phyloP scores from a whole-genome alignment of 2,888 invertebrate genomes.

The Drosophila hamatofila region DNA sequence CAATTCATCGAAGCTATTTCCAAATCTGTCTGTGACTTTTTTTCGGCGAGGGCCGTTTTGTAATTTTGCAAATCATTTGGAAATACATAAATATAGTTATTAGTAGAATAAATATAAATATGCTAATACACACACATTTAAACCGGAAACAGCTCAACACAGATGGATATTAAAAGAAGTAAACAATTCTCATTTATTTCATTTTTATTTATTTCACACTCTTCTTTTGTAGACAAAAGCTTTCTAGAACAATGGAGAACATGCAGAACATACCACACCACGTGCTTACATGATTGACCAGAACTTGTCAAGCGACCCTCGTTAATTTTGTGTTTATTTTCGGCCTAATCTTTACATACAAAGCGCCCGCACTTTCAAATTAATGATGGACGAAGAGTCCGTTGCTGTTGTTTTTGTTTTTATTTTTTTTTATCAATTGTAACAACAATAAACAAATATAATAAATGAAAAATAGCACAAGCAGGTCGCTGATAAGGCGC shows the following conservation, averaged over 20 bases:
- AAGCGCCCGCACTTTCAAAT: slow-evolving; percentile 44
- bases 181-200: neutral
- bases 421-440: slow-evolving; percentile 43
- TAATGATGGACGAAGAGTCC: slow-evolving; percentile 33
- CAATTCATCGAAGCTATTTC: slow-evolving; percentile 23
- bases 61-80: neutral
- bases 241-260: neutral
- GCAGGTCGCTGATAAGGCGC: slow-evolving; percentile 53
- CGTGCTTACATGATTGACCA: neutral
- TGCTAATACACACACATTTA: neutral
- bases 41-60: slow-evolving; percentile 21
- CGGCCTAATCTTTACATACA: slow-evolving; percentile 47
- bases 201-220: neutral
- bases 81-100: no score
- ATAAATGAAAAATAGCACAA: slow-evolving; percentile 50
- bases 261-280: neutral
- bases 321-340: slow-evolving; percentile 19
- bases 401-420: slow-evolving; percentile 20
- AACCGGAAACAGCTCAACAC: neutral
- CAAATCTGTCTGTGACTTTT: slow-evolving; percentile 20
- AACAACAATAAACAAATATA: slow-evolving; percentile 34
- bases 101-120: neutral
- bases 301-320: slow-evolving; percentile 16
- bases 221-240: neutral
- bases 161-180: neutral